A percentile compares a stretch with the other conserved stretches of the same genome.
Conservation (phyloP, 2,888 invertebrate genomes). For the Chirona hameri region DNA sequence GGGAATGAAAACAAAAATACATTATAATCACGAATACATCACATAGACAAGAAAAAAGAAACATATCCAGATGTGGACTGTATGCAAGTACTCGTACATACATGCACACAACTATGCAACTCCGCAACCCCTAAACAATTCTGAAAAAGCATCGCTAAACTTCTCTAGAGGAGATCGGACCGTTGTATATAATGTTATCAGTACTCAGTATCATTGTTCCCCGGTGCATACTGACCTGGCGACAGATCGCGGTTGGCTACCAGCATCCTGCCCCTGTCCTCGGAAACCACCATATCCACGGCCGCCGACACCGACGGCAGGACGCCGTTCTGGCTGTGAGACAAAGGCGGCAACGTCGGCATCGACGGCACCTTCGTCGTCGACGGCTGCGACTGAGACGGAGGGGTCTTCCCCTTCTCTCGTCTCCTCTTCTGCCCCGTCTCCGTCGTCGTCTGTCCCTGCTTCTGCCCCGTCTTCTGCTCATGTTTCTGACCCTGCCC, state of each 20-base stretch:
- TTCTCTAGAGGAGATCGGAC: no score
- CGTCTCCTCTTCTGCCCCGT: neutral
- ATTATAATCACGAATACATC: no score
- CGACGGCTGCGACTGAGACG: neutral
- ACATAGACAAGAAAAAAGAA: no score
- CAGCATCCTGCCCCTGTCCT: constrained; percentile 41
- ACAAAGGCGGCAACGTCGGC: neutral
- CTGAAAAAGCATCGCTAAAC: no score
- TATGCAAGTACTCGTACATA: no score
- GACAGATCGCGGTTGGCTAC: constrained; percentile 42
- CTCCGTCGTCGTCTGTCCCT: neutral
- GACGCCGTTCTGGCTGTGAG: neutral
- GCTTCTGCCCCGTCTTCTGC: neutral
- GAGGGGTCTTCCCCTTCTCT: neutral
- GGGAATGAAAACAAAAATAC: no score
- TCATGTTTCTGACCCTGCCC: neutral
- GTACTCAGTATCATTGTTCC: no score
- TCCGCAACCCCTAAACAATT: no score
- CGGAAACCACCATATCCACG: constrained; percentile 34
- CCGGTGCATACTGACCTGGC: constrained; percentile 38
- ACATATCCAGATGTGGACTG: no score
- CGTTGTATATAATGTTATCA: no score
- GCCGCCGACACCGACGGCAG: constrained; percentile 33
- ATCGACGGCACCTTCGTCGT: neutral
- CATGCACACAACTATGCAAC: no score